Conservation (phyloP, 2,797 vertebrate species). For the Trachops cirrhosus region DNA sequence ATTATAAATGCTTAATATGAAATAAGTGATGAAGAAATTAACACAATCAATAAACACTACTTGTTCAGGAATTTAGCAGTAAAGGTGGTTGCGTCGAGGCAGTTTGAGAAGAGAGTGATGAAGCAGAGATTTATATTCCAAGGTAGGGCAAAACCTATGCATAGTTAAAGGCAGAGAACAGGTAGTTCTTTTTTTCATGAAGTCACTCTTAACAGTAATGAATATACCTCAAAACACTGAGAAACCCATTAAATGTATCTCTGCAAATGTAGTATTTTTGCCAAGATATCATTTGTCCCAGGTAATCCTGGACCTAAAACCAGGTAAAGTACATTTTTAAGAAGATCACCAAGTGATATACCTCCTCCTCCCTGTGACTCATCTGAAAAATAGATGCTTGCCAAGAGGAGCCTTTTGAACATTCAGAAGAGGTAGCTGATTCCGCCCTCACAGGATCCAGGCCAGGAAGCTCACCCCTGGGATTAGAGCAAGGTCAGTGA, state of each 20-base stretch:
- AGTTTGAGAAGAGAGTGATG: not conserved
- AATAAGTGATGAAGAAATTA: conserved; percentile 7
- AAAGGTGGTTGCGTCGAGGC: not conserved
- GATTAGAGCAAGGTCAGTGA: conserved; percentile 37
- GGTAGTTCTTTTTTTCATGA: not conserved
- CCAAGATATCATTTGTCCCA: not conserved
- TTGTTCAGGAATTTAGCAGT: not conserved
- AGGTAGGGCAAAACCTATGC: not conserved
- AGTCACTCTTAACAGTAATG: conserved; percentile 14
- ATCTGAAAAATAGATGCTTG: not conserved
- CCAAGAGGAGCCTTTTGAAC: conserved; percentile 10
- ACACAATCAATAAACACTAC: not conserved
- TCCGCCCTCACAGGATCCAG: not conserved
- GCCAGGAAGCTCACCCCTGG: not conserved
- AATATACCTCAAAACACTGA: conserved; percentile 27
- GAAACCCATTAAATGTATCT: conserved; percentile 36
- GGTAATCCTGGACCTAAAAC: conserved; percentile 9
- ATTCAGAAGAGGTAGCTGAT: not conserved
- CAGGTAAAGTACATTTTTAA: conserved; percentile 16
- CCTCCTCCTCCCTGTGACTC: not conserved
- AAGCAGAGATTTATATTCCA: conserved; percentile 11
- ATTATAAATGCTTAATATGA: not conserved
- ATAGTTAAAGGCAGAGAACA: not conserved
- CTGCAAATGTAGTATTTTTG: conserved; percentile 19
- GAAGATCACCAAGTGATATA: not conserved